A percentile compares a stretch with the other conserved stretches of the same genome.
These are phyloP conservation scores for Pterocles burchelli DNA, from an alignment of 2,113 vertebrate species.

Conservation along the genomic window DNA sequence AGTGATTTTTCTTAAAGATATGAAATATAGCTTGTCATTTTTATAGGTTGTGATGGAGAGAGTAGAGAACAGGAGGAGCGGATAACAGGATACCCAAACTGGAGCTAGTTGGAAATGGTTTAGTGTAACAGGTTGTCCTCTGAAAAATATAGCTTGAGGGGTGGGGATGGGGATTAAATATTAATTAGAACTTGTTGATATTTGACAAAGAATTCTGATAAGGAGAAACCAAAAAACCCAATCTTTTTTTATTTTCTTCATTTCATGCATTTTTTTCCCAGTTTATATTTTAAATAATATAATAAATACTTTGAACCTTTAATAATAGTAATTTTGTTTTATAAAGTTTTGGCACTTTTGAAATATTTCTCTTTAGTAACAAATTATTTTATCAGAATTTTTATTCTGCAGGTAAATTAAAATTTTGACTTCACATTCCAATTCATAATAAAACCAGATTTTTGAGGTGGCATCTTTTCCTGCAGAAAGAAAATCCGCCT, in stretches of 20 bases:
- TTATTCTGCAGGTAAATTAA: not conserved
- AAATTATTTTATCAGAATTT: not conserved
- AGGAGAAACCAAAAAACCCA: not conserved
- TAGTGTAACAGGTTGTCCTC: not conserved
- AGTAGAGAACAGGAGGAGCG: not conserved
- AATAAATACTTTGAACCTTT: not conserved
- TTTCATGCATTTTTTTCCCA: not conserved
- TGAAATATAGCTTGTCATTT: not conserved
- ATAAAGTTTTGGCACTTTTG: not conserved
- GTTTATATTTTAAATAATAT: not conserved
- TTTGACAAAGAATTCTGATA: not conserved
- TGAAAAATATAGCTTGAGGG: not conserved
- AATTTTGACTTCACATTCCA: not conserved
- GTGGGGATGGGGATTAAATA: not conserved
- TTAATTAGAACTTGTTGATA: not conserved
- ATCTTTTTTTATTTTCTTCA: not conserved
- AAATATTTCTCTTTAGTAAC: not conserved
- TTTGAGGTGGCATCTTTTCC: conserved; percentile 3
- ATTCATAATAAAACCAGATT: not conserved
- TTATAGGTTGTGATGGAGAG: not conserved
- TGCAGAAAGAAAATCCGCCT: not conserved
- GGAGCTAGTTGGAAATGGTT: not conserved
- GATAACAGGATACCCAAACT: not conserved
- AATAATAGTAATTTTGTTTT: not conserved
- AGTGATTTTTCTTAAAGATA: not conserved